Evolutionary conservation across 2,888 invertebrate species (phyloP).

Genomic region (Dascillus cervinus): DNA sequence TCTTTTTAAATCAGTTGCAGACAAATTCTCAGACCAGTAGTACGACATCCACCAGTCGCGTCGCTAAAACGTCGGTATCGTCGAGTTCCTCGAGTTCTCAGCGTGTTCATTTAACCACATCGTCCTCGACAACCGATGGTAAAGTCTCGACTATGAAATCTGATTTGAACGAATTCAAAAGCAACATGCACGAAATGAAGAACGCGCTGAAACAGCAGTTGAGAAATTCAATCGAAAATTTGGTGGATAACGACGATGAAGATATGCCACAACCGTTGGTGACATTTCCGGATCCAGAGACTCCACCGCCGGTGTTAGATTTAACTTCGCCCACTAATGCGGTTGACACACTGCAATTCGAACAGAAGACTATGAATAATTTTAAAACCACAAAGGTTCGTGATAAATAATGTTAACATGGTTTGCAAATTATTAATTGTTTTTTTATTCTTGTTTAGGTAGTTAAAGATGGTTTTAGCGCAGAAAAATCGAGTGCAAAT

Average conservation of each 20-base stretch:
- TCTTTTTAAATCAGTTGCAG: slow-evolving; percentile 31
- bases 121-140: slow-evolving; percentile 56
- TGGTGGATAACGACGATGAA: slow-evolving; percentile 60
- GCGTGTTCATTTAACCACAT: slow-evolving; percentile 42
- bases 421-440: not conserved
- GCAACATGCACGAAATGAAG: slow-evolving; percentile 82
- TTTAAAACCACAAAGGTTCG: slow-evolving; percentile 64
- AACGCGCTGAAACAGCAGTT: slow-evolving; percentile 48
- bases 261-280: slow-evolving; percentile 59
- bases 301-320: slow-evolving; percentile 52
- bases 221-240: slow-evolving; percentile 69
- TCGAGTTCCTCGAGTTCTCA: slow-evolving; percentile 46
- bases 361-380: slow-evolving; percentile 75
- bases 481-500: slow-evolving; percentile 67
- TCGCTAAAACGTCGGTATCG: slow-evolving; percentile 29
- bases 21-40: slow-evolving; percentile 53
- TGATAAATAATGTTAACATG: not conserved
- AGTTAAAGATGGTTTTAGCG: slow-evolving; percentile 73
- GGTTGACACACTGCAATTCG: slow-evolving; percentile 67
- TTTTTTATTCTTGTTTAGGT: slow-evolving; percentile 41
- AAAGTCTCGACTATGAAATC: slow-evolving; percentile 78
- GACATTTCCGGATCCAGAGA: slow-evolving; percentile 70
- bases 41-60: slow-evolving; percentile 50
- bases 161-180: slow-evolving; percentile 70
- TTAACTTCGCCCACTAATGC: slow-evolving; percentile 37